These are phyloP conservation scores for Drosophila kanapiae DNA, from an alignment of 1,140 invertebrate genomes.

Conservation along the genomic window DNA sequence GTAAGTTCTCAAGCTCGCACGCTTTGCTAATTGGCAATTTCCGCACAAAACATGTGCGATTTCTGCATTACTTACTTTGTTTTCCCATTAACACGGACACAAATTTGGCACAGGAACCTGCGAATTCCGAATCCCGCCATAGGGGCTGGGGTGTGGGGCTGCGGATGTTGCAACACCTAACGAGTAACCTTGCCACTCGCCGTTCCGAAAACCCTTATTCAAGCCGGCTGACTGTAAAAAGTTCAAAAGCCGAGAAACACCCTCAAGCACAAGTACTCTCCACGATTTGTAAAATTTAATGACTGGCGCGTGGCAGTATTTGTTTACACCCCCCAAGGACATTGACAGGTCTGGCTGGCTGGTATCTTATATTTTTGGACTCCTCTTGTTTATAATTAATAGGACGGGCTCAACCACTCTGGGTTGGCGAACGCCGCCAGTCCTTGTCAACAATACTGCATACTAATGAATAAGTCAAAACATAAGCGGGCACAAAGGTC, in stretches of 20 bases:
- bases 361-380: constrained; percentile 47
- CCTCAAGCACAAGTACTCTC: constrained; percentile 32
- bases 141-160: background rate
- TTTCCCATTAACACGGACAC: constrained; percentile 53
- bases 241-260: constrained; percentile 62
- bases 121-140: background rate
- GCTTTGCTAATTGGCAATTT: constrained; percentile 62
- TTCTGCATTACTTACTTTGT: constrained; percentile 30
- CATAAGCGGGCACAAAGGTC: background rate
- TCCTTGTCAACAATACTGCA: constrained; percentile 58
- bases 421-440: background rate
- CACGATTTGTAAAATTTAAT: constrained; percentile 61
- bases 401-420: constrained; percentile 30
- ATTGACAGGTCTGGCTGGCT: constrained; percentile 20
- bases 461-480: constrained; percentile 55
- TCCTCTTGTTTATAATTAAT: constrained; percentile 45
- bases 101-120: constrained; percentile 6
- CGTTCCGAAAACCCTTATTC: constrained; percentile 9
- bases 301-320: constrained; percentile 72
- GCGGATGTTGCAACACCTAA: constrained; percentile 16
- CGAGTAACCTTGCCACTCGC: constrained; percentile 14
- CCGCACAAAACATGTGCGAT: constrained; percentile 55
- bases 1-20: constrained; percentile 12
- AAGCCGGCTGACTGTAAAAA: constrained; percentile 30
- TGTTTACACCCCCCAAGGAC: constrained; percentile 57